phyloP scores from a whole-genome alignment of 2,797 vertebrate species.

The Luscinia megarhynchos region DNA sequence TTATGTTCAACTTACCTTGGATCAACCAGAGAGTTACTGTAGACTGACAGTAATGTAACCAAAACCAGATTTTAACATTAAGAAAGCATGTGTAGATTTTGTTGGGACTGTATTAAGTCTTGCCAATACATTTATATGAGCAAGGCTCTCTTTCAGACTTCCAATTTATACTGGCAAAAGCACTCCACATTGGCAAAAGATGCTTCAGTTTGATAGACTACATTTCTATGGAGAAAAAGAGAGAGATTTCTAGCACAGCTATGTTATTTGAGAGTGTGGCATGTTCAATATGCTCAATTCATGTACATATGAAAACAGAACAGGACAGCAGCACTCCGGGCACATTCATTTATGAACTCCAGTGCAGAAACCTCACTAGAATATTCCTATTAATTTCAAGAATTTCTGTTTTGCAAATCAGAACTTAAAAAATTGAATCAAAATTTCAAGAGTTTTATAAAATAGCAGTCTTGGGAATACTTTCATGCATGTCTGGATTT shows the following conservation, averaged over 20 bases:
- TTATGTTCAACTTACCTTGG: not conserved
- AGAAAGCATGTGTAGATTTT: conserved; percentile 31
- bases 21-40: not conserved
- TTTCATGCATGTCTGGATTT: not conserved
- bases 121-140: conserved; percentile 40
- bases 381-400: not conserved
- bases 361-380: not conserved
- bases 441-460: not conserved
- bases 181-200: not conserved
- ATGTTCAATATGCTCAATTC: not conserved
- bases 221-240: not conserved
- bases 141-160: conserved; percentile 21
- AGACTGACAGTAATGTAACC: conserved; percentile 8
- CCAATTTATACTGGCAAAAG: conserved; percentile 35
- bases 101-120: conserved; percentile 2
- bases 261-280: not conserved
- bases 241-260: not conserved
- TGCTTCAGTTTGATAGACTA: not conserved
- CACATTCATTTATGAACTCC: not conserved
- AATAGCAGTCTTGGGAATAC: not conserved
- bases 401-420: not conserved
- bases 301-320: not conserved
- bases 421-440: not conserved
- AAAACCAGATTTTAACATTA: conserved; percentile 38
- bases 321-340: not conserved